Conservation (phyloP, 2,113 vertebrate genomes). For the Callithrix jacchus region DNA sequence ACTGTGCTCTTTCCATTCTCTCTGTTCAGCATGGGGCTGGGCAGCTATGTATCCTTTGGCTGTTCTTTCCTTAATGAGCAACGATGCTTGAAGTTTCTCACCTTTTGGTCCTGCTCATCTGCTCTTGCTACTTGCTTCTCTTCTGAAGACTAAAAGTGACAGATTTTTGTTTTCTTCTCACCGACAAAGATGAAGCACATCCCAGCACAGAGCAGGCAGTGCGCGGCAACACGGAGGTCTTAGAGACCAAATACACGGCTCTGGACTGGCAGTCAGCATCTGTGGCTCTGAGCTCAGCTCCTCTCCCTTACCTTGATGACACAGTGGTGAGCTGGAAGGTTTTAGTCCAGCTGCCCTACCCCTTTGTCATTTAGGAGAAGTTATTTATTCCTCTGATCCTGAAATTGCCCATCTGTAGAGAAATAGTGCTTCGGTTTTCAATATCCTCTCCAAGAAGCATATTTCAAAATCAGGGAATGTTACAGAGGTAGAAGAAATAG, state of each 20-base stretch:
- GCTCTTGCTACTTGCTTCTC: neutral
- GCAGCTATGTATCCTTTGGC: no score
- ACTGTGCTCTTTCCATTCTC: accelerated
- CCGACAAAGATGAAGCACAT: neutral
- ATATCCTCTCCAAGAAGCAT: neutral
- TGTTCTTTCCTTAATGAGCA: neutral
- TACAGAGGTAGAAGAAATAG: neutral
- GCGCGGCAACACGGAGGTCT: accelerated
- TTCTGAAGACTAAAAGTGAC: neutral
- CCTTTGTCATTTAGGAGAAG: neutral
- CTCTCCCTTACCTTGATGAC: neutral
- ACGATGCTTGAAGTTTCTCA: neutral
- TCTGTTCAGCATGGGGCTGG: neutral
- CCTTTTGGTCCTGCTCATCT: neutral
- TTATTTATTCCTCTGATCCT: neutral
- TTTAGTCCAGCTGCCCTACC: neutral
- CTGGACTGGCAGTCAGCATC: neutral
- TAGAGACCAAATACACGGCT: neutral
- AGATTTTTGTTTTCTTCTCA: neutral
- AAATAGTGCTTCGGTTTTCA: neutral
- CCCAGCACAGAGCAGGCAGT: neutral
- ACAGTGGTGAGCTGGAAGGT: neutral
- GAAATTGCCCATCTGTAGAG: neutral
- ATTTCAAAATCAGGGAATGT: neutral
- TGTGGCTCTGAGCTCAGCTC: neutral